Base-by-base conservation (phyloP, 2,113 vertebrate genomes). In the Formicarius rufipectus region DNA sequence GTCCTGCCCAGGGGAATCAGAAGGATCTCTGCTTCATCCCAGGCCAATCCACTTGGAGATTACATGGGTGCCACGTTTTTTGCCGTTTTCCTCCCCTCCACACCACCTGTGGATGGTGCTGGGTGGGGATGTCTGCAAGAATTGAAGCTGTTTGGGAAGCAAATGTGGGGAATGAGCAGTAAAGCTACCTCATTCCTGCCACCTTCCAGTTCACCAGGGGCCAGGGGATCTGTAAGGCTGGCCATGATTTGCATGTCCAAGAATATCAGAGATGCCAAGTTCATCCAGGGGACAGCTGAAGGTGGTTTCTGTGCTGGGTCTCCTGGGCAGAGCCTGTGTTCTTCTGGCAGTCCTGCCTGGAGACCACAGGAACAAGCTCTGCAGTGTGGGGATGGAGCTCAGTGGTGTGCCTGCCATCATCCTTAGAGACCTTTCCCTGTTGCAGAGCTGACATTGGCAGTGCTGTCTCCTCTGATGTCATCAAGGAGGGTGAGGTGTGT, bases 381-480 rank as follows among this genome's bases (percentile, higher is more conserved):
- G 45, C 59, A 76, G 12, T 44, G 50, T 83, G 75, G 49, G 87
- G 14, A 60, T 17, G 58, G 31, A 56, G 56, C 64, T 55, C 44
- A 11, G 17, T 17, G 1, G 12, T 21, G 19, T 0, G 0, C 13
- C 3, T 72, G n/a, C 24, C 20, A 0, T 16, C 53, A 22, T 56
- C 2, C 0, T 68, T 40, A 22, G 44, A 66, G 44, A 64, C 19
- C 47, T 89, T 80, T 49, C 9, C 10, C 1, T 42, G 4, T 14
- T 59, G 44, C 35, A 9, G 19, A 76, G 30, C 1, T 56, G 79
- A 6, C 3, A 0, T n/a, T 25, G 37, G 75, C 56, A 44, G 53
- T 25, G 23, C 35, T 5, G 31, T 86, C 72, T 90, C 28, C 3
- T 63, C 35, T 37, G 71, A 56, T 60, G 49, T 14, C 17, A 6